A percentile compares a stretch with the other conserved stretches of the same genome.
Conservation (phyloP, 2,113 vertebrate species). For the Rhabdornis inornatus region DNA sequence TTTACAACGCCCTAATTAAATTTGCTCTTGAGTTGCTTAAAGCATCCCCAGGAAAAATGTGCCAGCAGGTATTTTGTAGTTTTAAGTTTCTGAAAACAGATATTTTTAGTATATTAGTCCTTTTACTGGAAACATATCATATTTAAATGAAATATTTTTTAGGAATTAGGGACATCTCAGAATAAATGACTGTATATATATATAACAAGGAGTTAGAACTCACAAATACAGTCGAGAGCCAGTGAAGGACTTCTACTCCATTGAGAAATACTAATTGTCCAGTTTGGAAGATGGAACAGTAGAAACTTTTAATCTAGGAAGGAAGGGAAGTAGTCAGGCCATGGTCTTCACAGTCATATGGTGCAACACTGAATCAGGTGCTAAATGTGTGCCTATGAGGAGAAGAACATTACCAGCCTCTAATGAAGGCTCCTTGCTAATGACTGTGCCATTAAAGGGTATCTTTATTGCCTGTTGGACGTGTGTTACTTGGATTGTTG, state of each 20-base stretch:
- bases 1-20: neutral
- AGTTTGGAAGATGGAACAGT: neutral
- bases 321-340: neutral
- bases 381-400: neutral
- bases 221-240: neutral
- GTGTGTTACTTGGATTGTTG: neutral
- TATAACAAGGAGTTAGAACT: neutral
- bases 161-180: neutral
- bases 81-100: neutral
- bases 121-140: neutral
- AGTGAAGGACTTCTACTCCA: neutral
- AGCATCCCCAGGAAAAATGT: neutral
- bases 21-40: neutral
- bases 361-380: neutral
- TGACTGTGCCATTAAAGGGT: neutral
- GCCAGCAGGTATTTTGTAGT: neutral
- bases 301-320: neutral
- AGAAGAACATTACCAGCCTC: neutral
- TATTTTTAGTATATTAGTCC: neutral
- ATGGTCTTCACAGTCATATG: neutral
- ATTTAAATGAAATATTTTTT: neutral
- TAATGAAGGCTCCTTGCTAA: neutral
- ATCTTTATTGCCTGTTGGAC: neutral
- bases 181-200: neutral
- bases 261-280: neutral